Evolutionary conservation across 2,888 invertebrate genomes (phyloP).

Genomic region (Papilio protenor): DNA sequence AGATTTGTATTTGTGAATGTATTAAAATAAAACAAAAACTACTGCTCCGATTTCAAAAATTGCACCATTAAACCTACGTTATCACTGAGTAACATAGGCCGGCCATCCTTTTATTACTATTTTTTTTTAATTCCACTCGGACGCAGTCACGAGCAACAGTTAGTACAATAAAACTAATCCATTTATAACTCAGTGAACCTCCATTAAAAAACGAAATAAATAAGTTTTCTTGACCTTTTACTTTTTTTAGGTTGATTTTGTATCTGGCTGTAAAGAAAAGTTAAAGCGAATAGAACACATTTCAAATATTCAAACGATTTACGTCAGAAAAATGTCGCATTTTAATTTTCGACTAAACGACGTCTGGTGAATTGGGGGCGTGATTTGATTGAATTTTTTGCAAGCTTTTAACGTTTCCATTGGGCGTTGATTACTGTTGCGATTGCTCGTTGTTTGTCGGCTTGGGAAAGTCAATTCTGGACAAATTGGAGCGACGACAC

Average conservation of each 20-base stretch:
- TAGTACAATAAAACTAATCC: no score
- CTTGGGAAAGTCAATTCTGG: conserved; percentile 14
- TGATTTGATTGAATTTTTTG: conserved; percentile 34
- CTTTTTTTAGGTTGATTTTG: background rate
- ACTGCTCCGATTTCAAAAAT: no score
- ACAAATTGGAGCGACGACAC: conserved; percentile 16
- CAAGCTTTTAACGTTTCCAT: conserved; percentile 29
- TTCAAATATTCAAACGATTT: conserved; percentile 5
- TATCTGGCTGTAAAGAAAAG: conserved; percentile 1
- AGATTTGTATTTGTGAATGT: no score
- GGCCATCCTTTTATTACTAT: no score
- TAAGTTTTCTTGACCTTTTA: background rate
- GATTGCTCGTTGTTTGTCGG: conserved; percentile 19
- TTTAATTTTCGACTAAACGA: conserved; percentile 29
- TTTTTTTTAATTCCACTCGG: no score
- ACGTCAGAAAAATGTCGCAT: conserved; percentile 22
- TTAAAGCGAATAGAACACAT: conserved; percentile 6
- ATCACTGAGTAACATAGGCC: no score
- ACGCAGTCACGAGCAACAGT: no score
- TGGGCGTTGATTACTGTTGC: conserved; percentile 36
- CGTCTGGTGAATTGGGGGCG: conserved; percentile 11
- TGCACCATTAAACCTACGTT: no score
- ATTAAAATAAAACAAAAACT: no score
- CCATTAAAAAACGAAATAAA: no score
- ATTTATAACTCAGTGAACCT: no score